A percentile compares a stretch with the other conserved stretches of the same genome.
phyloP scores from a whole-genome alignment of 2,888 invertebrate species.

The Meteorus cinctellus region DNA sequence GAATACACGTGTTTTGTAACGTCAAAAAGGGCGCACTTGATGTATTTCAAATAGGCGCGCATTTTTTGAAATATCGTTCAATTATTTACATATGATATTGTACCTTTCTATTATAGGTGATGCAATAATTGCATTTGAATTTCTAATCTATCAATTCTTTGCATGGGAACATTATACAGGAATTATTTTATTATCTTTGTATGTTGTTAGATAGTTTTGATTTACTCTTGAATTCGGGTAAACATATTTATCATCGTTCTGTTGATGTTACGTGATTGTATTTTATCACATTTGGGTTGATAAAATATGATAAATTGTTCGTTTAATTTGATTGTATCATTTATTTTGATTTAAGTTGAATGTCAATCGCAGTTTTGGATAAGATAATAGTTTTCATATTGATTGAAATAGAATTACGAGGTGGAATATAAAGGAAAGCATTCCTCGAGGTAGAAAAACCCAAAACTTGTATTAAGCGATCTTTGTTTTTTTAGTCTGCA shows the following conservation, averaged over 20 bases:
- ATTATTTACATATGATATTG: neutral
- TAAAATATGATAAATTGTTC: neutral
- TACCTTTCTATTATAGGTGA: neutral
- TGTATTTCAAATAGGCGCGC: neutral
- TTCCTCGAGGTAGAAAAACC: neutral
- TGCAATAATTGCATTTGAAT: neutral
- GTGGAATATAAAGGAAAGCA: neutral
- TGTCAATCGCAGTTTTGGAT: neutral
- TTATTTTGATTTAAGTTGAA: neutral
- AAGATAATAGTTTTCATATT: conserved; percentile 15
- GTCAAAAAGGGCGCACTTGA: conserved; percentile 7
- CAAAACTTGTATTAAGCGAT: neutral
- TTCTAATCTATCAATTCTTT: no score
- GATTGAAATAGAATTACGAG: no score
- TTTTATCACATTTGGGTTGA: neutral
- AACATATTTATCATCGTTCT: neutral
- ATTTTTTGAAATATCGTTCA: neutral
- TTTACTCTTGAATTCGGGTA: neutral
- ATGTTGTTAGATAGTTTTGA: no score
- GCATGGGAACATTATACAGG: no score
- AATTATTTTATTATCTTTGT: no score
- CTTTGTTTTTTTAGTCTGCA: neutral
- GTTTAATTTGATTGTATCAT: neutral
- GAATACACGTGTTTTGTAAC: conserved; percentile 11
- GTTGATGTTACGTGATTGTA: neutral